These are phyloP conservation scores for Ceratina calcarata DNA, from an alignment of 1,140 invertebrate species.

Conservation along the genomic window DNA sequence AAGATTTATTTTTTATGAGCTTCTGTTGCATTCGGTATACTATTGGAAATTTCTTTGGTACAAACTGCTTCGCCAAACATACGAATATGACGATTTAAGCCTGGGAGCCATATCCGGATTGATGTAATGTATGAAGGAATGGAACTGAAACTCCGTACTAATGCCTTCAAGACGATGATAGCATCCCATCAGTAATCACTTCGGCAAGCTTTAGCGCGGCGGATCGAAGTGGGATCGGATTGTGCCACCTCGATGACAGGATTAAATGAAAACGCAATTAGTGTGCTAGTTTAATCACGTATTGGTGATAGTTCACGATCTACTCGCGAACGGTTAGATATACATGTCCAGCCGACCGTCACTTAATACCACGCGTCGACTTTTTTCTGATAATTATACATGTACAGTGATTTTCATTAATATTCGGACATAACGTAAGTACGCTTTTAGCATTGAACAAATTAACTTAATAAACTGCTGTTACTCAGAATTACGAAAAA, in stretches of 20 bases:
- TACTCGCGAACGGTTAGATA: constrained; percentile 32
- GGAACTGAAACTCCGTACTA: neutral
- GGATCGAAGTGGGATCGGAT: constrained; percentile 37
- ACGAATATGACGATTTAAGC: neutral
- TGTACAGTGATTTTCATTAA: neutral
- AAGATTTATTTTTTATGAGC: too few relatives aligned
- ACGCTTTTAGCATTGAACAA: too few relatives aligned
- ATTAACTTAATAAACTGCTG: too few relatives aligned
- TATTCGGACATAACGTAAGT: too few relatives aligned
- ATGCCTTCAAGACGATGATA: neutral
- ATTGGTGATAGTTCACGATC: constrained; percentile 41
- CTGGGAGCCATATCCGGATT: neutral
- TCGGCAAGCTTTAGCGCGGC: neutral
- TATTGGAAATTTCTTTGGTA: neutral
- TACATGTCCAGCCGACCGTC: constrained; percentile 29
- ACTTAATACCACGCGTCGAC: neutral
- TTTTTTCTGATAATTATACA: constrained; percentile 30
- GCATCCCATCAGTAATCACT: neutral
- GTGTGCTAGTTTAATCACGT: constrained; percentile 53
- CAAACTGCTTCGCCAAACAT: too few relatives aligned
- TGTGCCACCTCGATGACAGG: constrained; percentile 35
- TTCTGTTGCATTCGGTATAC: neutral
- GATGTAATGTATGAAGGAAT: neutral
- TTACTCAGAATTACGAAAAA: too few relatives aligned
- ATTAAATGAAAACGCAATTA: constrained; percentile 65